Evolutionary conservation across 2,113 vertebrate genomes (phyloP).

Genomic region (Chaenogobius annularis): DNA sequence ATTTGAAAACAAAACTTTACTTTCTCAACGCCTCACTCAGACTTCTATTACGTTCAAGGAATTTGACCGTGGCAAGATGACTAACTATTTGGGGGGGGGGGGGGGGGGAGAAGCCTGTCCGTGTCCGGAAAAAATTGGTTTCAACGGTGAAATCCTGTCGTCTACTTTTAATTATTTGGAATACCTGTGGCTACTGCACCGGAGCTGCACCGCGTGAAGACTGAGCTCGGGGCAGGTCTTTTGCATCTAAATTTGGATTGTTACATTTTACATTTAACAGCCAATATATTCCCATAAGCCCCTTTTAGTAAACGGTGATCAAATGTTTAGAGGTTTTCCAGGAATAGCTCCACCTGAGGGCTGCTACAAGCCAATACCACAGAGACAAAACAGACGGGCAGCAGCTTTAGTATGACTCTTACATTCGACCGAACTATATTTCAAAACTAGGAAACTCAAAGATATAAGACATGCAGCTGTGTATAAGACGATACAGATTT

Average conservation of each 20-base stretch:
- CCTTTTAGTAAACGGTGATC: neutral
- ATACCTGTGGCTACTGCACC: no score
- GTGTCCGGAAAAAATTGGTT: no score
- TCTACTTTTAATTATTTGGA: no score
- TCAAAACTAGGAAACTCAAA: neutral
- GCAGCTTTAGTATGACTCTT: neutral
- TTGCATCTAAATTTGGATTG: neutral
- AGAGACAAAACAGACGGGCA: constrained; percentile 19
- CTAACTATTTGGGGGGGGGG: no score
- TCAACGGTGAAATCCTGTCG: no score
- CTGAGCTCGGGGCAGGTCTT: no score
- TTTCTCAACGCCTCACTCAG: no score
- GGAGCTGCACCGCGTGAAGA: no score
- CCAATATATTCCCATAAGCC: neutral
- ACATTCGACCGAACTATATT: neutral
- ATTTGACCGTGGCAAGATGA: no score
- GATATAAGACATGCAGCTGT: neutral
- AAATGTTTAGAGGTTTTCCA: neutral
- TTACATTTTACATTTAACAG: neutral
- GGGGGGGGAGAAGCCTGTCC: no score
- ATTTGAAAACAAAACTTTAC: no score
- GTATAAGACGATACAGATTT: neutral
- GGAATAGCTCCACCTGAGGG: neutral
- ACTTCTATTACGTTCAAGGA: no score
- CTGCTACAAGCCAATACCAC: neutral